Evolutionary conservation across 2,888 invertebrate species (phyloP).

Genomic region (Protula sp.): DNA sequence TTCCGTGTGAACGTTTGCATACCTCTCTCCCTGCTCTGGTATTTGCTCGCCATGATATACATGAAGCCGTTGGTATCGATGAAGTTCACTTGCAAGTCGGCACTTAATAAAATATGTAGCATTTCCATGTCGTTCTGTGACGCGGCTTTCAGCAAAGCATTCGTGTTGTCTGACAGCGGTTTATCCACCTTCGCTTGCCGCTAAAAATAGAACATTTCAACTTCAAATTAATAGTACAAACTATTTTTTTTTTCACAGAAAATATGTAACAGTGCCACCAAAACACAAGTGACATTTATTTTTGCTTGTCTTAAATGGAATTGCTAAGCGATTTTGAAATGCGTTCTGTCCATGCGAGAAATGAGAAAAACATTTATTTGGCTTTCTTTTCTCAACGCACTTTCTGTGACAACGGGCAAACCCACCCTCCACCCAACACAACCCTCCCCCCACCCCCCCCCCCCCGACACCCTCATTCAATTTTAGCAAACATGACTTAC

Average conservation of each 20-base stretch:
- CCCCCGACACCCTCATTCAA: too few species aligned
- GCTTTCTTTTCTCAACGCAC: too few species aligned
- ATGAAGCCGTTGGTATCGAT: slow-evolving; percentile 15
- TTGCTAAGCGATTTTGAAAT: too few species aligned
- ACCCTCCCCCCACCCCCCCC: too few species aligned
- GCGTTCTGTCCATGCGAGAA: too few species aligned
- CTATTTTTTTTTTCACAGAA: neutral
- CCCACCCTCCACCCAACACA: too few species aligned
- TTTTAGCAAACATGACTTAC: slow-evolving; percentile 5
- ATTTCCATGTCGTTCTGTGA: slow-evolving; percentile 16
- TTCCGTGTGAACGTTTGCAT: neutral
- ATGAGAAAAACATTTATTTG: too few species aligned
- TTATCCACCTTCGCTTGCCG: slow-evolving; percentile 24
- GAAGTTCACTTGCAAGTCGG: slow-evolving; percentile 21
- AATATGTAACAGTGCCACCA: too few species aligned
- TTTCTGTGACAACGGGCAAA: too few species aligned
- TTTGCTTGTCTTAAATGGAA: too few species aligned
- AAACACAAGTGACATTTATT: too few species aligned
- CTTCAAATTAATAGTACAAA: neutral
- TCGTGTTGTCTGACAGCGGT: slow-evolving; percentile 16
- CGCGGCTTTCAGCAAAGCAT: slow-evolving; percentile 16
- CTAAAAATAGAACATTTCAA: too few species aligned
- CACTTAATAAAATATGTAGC: slow-evolving; percentile 18
- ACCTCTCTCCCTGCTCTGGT: slow-evolving; percentile 11
- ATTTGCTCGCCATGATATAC: slow-evolving; percentile 16